These are phyloP conservation scores for Chirona hameri DNA, from an alignment of 2,888 invertebrate species.

Conservation along the genomic window DNA sequence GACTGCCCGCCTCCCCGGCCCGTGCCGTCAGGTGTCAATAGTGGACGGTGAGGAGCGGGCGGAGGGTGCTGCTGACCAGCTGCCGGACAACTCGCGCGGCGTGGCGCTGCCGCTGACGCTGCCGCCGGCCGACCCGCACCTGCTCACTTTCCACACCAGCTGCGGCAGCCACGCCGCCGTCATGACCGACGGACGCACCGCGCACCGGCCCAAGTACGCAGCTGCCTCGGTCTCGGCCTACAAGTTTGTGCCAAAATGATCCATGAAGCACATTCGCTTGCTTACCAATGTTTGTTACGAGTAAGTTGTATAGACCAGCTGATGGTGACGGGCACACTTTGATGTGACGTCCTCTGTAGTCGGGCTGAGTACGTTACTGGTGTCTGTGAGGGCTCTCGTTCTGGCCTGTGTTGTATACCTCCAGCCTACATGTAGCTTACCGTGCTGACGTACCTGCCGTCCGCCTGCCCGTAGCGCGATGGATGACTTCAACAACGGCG, in stretches of 20 bases:
- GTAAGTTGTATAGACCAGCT: no score
- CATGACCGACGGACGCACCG: conserved; percentile 83
- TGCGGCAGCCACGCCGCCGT: conserved; percentile 92
- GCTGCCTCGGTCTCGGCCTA: no score
- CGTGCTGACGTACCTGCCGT: no score
- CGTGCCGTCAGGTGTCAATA: conserved; percentile 62
- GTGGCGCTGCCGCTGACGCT: not conserved
- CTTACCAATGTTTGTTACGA: no score
- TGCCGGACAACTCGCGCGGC: conserved; percentile 26
- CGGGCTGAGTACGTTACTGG: no score
- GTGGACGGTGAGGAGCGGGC: conserved; percentile 72
- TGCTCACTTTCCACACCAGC: conserved; percentile 77
- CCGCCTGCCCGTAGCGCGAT: conserved; percentile 59
- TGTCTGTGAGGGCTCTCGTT: no score
- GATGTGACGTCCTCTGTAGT: no score
- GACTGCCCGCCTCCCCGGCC: not conserved
- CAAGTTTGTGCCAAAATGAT: no score
- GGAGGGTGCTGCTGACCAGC: conserved; percentile 39
- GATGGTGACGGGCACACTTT: no score
- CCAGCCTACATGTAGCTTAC: not conserved
- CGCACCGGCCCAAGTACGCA: conserved; percentile 53
- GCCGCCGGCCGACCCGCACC: conserved; percentile 29
- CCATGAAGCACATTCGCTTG: no score
- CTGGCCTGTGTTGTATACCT: not conserved
- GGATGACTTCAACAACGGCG: conserved; percentile 91